Evolutionary conservation across 1,140 invertebrate species (phyloP), one percentile per base, ranked within the genome.

Genomic region (Rhagoletis zephyria): DNA sequence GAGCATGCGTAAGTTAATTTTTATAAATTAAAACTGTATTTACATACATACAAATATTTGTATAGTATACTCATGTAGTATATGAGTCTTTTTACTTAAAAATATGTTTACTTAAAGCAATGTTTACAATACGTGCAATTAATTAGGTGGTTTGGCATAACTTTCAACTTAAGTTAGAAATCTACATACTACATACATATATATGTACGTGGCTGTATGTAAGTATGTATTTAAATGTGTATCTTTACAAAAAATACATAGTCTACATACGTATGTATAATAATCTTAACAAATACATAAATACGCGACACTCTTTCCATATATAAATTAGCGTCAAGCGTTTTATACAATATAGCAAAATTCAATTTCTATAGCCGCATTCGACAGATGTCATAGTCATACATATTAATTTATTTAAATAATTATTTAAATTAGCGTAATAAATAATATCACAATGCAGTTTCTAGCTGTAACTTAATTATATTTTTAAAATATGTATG

Each of bases 121-220:
- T 51, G 45, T 30, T 45, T 74, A 74, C 42, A 74, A 74, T 51
- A 48, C 48, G 74, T 81, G 74, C 74, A 81, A 81, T 81, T 81
- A 81, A 81, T 81, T 56, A 81, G 74, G 74, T 81, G 74, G 48
- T 81, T 81, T 81, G 74, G 74, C 74, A 81, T 81, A 81, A 81
- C 74, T 81, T 81, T 81, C 48, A 81, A 81, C 74, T 81, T 56
- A 81, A 30, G 0, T 5, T 16, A 77, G 30, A 30, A 30, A 30
- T 30, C 30, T 30, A 30, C 30, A 30, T 30, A 30, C 30, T 30
- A 30, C 30, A 9, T 74, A 74, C 3, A 14, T 48, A 45, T 4
- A 74, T 74, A 70, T 0, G n/a, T 64, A 19, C 2, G 30, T 5
- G 1, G 16, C 30, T 64, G 30, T 19, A 64, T 7, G 10, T 42